Evolutionary conservation across 2,888 invertebrate species (phyloP).

Genomic region (Mythimna loreyi): DNA sequence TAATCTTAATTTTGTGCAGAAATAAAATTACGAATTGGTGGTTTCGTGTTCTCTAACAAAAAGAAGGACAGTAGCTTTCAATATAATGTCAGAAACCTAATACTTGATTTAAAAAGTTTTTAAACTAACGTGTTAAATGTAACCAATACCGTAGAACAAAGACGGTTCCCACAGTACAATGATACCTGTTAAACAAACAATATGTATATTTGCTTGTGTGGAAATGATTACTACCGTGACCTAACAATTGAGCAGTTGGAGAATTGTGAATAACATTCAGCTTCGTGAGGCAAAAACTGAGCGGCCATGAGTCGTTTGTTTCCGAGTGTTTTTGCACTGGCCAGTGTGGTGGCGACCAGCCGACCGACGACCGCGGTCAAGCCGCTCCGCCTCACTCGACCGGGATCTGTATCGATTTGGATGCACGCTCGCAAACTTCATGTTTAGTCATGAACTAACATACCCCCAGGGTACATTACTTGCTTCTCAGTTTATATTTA

Average conservation of each 20-base stretch:
- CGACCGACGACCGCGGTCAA: constrained; percentile 54
- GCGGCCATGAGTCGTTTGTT: constrained; percentile 73
- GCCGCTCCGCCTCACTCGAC: constrained; percentile 31
- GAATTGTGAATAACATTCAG: constrained; percentile 63
- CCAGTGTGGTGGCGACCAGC: constrained; percentile 21
- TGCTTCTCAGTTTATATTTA: constrained; percentile 7
- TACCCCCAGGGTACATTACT: constrained; percentile 27
- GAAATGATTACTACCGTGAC: constrained; percentile 68
- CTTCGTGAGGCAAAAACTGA: constrained; percentile 69
- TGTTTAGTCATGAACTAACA: constrained; percentile 53
- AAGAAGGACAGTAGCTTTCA: constrained; percentile 19
- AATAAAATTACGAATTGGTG: constrained; percentile 15
- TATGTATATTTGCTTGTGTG: constrained; percentile 57
- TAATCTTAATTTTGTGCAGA: constrained; percentile 23
- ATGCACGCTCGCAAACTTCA: constrained; percentile 60
- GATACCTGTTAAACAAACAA: constrained; percentile 57
- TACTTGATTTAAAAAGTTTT: constrained; percentile 10
- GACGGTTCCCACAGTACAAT: constrained; percentile 53
- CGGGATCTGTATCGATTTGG: constrained; percentile 70
- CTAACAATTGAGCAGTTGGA: constrained; percentile 66
- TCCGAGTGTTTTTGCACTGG: constrained; percentile 73
- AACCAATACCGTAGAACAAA: constrained; percentile 42
- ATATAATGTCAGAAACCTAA: constrained; percentile 9
- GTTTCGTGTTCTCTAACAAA: constrained; percentile 16
- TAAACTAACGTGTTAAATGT: constrained; percentile 11